Base-by-base conservation (phyloP, 2,113 vertebrate species). In the Archilochus colubris region DNA sequence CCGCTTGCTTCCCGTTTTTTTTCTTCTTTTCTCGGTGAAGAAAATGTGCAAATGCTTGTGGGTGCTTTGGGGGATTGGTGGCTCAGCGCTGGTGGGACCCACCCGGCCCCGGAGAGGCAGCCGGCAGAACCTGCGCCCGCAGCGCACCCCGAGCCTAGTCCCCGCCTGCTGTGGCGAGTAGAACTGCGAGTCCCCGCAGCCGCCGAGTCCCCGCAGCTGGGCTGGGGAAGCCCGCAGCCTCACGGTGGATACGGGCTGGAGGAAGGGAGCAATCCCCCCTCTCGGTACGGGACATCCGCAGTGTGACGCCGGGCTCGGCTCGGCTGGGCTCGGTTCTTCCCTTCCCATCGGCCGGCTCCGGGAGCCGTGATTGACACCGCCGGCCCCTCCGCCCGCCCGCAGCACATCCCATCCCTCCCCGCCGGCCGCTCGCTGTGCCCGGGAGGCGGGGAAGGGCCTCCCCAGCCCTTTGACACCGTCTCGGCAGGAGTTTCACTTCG, bases 381-480 rank as follows among this genome's bases (percentile, higher is more conserved):
- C 86, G 91, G 82, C 70, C 93, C 68, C 93, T 84, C 91, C 72
- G 76, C 89, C 95, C 89, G 91, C 91, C 91, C 67, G 95, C 84
- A 96, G 95, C 97, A 92, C 97, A 97, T 97, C 98, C 96, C 97
- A 98, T 98, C 91, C 73, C 73, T 75, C 81, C 76, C 77, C 73
- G 82, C 40, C 94, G 88, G 95, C 95, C 95, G 87, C 88, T 97
- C 95, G 94, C 97, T 50, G 95, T 96, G 97, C 95, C 95, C 84
- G 94, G 98, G 98, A 98, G 98, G 98, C 98, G 98, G 98, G 98
- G 98, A 98, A 97, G 95, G 97, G 90, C 87, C 87, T 95, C 66
- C 98, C 91, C 98, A 94, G 97, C 97, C 93, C 53, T 97, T 97
- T 98, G 98, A 98, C 97, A 97, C 97, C 97, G 97, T 97, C 97